Base-by-base conservation (phyloP, 35 echinoderm and acorn worm species). In the Holothuria glaberrima region DNA sequence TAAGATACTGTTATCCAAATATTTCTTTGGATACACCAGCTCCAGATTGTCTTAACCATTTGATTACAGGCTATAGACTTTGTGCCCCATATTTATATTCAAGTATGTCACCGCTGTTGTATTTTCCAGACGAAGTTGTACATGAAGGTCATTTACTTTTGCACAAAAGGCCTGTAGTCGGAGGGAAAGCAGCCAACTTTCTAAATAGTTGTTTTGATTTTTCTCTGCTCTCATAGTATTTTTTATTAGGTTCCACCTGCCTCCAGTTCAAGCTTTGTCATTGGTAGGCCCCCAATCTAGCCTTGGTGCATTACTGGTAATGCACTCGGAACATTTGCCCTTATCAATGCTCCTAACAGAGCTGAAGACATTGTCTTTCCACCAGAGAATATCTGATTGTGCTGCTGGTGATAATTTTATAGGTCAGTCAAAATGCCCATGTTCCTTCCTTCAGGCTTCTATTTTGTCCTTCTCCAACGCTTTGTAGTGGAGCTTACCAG, bases 181-280 rank as follows among this genome's bases (percentile, higher is more conserved):
- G 13, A 66, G 66, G n/a, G 56, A 85, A 83, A 26, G 41, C 79
- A 56, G 88, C 88, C 30, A 81, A 60, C 85, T 48, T 82, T 90
- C 88, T 16, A 90, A 38, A 65, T 90, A 90, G 59, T 90, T 90
- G 14, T 65, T 82, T 48, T 81, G 14, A 65, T 90, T 80, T 13
- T 57, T 26, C 21, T n/a, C 45, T 27, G 80, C 54, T 25, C 80
- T 9, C 0, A 83, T n/a, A n/a, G n/a, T n/a, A 0, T 28, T 59
- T 60, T 54, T 60, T 19, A 35, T 0, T 4, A 1, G 5, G 7
- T 32, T 87, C 84, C 59, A 87, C 38, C 60, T 32, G 12, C 85
- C 60, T 68, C 63, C 85, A 50, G 38, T 54, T 0, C n/a, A 21
- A 6, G n/a, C 71, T 33, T 71, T 48, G 4, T 46, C 86, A 48